A percentile compares a stretch with the other conserved stretches of the same genome.
These are phyloP conservation scores for Choloepus hoffmanni DNA, from an alignment of 2,113 vertebrate species.

Conservation along the genomic window DNA sequence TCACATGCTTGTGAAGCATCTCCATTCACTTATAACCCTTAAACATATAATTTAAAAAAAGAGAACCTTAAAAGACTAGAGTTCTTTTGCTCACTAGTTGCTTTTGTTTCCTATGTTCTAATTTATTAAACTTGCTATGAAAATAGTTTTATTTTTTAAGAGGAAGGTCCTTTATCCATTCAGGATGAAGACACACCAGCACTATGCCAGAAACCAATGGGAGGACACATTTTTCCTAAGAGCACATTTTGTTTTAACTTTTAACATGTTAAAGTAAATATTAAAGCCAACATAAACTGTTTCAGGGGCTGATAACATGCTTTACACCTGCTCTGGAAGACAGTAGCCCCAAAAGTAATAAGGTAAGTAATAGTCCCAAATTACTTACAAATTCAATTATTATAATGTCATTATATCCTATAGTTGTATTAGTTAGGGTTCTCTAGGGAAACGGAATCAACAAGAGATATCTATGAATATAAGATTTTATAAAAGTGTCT, in stretches of 20 bases:
- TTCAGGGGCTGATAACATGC: constrained; percentile 11
- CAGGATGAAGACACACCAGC: background rate
- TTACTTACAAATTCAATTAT: constrained; percentile 20
- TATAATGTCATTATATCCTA: background rate
- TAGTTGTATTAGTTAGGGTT: too few species aligned
- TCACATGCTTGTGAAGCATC: background rate
- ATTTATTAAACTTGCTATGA: constrained; percentile 76
- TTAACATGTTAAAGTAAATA: background rate
- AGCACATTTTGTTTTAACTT: background rate
- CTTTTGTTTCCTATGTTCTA: constrained; percentile 41
- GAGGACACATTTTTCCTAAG: background rate
- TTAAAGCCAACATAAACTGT: background rate
- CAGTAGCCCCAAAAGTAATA: background rate
- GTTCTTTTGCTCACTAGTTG: constrained; percentile 13
- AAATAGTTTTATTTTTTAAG: constrained; percentile 42
- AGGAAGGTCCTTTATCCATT: background rate
- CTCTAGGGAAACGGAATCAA: too few species aligned
- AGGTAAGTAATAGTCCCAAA: too few species aligned
- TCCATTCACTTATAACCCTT: constrained; percentile 6
- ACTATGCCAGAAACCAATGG: background rate
- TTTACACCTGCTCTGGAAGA: constrained; percentile 52
- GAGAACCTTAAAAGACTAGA: background rate
- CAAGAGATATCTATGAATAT: too few species aligned
- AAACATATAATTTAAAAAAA: constrained; percentile 34
- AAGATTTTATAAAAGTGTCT: too few species aligned